Conservation (phyloP, 2,113 vertebrate genomes). For the Zonotrichia leucophrys region DNA sequence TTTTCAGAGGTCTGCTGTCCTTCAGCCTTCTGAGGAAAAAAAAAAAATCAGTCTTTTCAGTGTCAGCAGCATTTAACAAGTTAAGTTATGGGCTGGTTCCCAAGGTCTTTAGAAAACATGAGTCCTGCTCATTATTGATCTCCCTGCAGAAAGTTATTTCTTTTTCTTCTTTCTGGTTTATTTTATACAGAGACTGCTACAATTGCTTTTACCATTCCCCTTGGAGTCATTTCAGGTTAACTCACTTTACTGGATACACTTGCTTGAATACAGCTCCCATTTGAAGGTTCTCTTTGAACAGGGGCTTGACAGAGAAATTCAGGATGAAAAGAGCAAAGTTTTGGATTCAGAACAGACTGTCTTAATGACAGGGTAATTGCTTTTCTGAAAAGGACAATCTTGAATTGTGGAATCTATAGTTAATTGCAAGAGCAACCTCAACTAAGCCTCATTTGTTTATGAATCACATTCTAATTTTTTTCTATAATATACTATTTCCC, state of each 20-base stretch:
- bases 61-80: constrained; percentile 14
- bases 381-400: not conserved
- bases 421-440: not conserved
- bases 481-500: not conserved
- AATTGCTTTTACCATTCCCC: constrained; percentile 29
- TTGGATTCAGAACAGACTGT: not conserved
- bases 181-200: constrained; percentile 11
- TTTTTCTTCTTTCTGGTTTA: not conserved
- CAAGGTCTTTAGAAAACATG: not conserved
- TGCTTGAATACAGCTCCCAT: not conserved
- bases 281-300: not conserved
- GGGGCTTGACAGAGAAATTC: not conserved
- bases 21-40: not conserved
- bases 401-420: not conserved
- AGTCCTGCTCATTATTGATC: constrained; percentile 1
- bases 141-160: constrained; percentile 13
- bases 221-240: constrained; percentile 19
- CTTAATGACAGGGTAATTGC: not conserved
- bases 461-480: not conserved
- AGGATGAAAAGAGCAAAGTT: not conserved
- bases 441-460: not conserved
- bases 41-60: not conserved
- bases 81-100: not conserved
- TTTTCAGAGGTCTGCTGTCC: not conserved
- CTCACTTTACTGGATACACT: not conserved